Conservation (phyloP, 2,888 invertebrate species). For the Notodonta ziczac region DNA sequence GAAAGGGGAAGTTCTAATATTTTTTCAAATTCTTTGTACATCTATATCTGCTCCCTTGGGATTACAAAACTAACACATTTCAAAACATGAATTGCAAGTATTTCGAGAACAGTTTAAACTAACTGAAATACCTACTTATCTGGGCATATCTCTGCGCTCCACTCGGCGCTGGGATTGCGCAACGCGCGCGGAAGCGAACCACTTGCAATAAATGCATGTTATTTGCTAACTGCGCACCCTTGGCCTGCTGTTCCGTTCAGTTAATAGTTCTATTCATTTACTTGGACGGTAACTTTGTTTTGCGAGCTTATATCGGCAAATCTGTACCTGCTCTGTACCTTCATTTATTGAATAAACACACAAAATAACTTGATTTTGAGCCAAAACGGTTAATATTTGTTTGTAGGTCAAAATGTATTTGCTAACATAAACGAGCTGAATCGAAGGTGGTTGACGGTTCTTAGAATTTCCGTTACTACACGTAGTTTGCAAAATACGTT, state of each 20-base stretch:
- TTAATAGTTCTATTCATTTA: not conserved
- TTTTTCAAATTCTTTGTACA: no score
- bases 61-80: not conserved
- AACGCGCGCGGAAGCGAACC: not conserved
- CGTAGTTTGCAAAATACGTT: not conserved
- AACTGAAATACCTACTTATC: not conserved
- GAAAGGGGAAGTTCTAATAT: no score
- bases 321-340: no score
- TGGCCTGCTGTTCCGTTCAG: not conserved
- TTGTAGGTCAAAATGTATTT: no score
- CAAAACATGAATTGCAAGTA: not conserved
- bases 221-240: conserved; percentile 1
- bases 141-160: not conserved
- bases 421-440: not conserved
- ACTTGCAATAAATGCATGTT: not conserved
- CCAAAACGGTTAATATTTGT: no score
- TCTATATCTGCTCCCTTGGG: no score
- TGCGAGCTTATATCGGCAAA: no score
- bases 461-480: not conserved
- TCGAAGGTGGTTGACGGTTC: not conserved
- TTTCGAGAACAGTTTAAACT: not conserved
- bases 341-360: no score
- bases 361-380: no score
- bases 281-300: not conserved
- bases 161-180: not conserved